Conservation (phyloP, 2,888 invertebrate species). For the Epirrhoe tristata region DNA sequence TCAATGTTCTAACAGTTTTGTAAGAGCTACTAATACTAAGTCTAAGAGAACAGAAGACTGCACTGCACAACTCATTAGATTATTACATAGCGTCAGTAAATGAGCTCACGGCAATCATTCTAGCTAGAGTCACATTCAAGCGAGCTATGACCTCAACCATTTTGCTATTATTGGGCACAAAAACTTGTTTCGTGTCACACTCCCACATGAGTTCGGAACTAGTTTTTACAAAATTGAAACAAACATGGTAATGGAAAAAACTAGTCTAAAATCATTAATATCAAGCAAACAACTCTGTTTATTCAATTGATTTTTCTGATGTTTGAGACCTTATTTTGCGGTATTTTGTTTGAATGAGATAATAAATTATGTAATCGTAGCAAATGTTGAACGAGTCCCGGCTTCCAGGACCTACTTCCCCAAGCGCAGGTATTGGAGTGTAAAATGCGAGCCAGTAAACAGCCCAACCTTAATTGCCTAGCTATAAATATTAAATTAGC, state of each 20-base stretch:
- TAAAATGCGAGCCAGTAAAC: slow-evolving; percentile 37
- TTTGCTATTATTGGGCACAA: slow-evolving; percentile 46
- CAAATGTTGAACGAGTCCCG: slow-evolving; percentile 2
- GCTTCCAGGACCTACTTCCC: slow-evolving; percentile 10
- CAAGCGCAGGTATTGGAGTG: slow-evolving; percentile 29
- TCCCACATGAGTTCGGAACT: slow-evolving; percentile 35
- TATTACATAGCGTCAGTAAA: slow-evolving; percentile 12
- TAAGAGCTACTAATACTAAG: not conserved
- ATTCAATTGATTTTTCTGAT: not conserved
- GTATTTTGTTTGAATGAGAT: not conserved
- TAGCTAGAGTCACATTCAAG: slow-evolving; percentile 31
- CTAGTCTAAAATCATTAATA: slow-evolving; percentile 25
- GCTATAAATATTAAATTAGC: slow-evolving; percentile 41
- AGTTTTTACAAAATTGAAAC: slow-evolving; percentile 16
- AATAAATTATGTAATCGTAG: not conserved
- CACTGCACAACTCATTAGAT: not conserved
- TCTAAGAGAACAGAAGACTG: not conserved
- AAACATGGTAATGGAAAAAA: slow-evolving; percentile 23
- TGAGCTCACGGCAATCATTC: slow-evolving; percentile 21
- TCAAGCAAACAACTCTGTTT: not conserved
- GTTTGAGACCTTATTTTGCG: not conserved
- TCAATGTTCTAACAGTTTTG: no score
- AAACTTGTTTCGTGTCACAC: slow-evolving; percentile 50
- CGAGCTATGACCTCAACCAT: slow-evolving; percentile 52
- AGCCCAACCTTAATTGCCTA: slow-evolving; percentile 29